Conservation (phyloP, 2,113 vertebrate species). For the Platichthys stellatus region DNA sequence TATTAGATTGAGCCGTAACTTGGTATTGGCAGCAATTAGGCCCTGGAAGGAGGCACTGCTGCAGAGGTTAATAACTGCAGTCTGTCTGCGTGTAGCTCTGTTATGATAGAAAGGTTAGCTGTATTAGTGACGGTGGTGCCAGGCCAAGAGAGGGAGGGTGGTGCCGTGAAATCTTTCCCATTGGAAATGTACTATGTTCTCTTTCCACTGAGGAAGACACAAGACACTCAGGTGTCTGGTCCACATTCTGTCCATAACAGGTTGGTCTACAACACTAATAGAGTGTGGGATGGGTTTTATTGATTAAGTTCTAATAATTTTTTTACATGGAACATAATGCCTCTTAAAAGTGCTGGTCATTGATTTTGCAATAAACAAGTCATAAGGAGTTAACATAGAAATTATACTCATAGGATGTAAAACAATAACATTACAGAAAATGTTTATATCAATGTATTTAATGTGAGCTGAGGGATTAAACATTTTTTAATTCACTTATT, state of each 20-base stretch:
- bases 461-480: too few species aligned
- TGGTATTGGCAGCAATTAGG: conserved; percentile 73
- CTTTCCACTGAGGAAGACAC: conserved; percentile 27
- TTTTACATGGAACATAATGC: too few species aligned
- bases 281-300: too few species aligned
- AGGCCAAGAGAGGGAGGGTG: conserved; percentile 38
- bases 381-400: too few species aligned
- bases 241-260: not conserved
- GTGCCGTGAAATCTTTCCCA: conserved; percentile 18
- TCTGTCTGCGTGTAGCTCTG: conserved; percentile 57
- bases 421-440: too few species aligned
- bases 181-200: conserved; percentile 31
- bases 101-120: conserved; percentile 73
- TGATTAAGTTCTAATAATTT: too few species aligned
- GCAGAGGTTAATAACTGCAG: conserved; percentile 75
- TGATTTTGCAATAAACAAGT: too few species aligned
- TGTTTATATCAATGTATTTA: too few species aligned
- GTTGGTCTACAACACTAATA: not conserved
- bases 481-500: too few species aligned
- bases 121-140: conserved; percentile 67
- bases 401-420: too few species aligned
- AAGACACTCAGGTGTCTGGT: not conserved
- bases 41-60: conserved; percentile 54
- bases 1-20: conserved; percentile 76
- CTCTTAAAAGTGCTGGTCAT: too few species aligned